A percentile compares a stretch with the other conserved stretches of the same genome.
These are phyloP conservation scores for Exephanes ischioxanthus DNA, from an alignment of 2,888 invertebrate genomes.

Conservation along the genomic window DNA sequence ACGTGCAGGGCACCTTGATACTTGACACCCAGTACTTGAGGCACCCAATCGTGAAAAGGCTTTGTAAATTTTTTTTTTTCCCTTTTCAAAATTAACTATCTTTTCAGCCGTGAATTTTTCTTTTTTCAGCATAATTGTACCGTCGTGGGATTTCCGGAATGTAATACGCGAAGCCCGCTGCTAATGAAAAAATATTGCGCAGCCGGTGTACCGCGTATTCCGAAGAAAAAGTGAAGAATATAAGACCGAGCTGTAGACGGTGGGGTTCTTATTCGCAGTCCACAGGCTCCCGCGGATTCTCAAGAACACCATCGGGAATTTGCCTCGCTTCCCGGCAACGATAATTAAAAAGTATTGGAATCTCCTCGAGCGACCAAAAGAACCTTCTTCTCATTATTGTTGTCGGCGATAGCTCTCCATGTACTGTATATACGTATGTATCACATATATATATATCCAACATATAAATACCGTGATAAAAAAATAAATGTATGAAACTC, in stretches of 20 bases:
- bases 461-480: neutral
- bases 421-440: neutral
- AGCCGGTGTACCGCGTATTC: neutral
- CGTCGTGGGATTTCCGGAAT: neutral
- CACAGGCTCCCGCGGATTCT: conserved; percentile 32
- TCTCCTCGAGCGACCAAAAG: conserved; percentile 31
- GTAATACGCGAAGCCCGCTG: neutral
- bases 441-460: neutral
- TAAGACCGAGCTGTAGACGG: neutral
- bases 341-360: conserved; percentile 67
- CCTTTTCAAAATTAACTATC: no score
- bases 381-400: conserved; percentile 29
- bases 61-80: no score
- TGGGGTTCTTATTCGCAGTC: conserved; percentile 25
- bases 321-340: conserved; percentile 40
- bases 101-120: no score
- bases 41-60: no score
- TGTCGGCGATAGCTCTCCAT: conserved; percentile 13
- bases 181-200: conserved; percentile 35
- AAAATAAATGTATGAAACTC: neutral
- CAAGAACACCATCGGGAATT: conserved; percentile 47
- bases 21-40: no score
- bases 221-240: conserved; percentile 1
- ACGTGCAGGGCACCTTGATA: no score
- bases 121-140: no score